These are phyloP conservation scores for Tragelaphus strepsiceros DNA, from an alignment of 2,113 vertebrate genomes.

Conservation along the genomic window DNA sequence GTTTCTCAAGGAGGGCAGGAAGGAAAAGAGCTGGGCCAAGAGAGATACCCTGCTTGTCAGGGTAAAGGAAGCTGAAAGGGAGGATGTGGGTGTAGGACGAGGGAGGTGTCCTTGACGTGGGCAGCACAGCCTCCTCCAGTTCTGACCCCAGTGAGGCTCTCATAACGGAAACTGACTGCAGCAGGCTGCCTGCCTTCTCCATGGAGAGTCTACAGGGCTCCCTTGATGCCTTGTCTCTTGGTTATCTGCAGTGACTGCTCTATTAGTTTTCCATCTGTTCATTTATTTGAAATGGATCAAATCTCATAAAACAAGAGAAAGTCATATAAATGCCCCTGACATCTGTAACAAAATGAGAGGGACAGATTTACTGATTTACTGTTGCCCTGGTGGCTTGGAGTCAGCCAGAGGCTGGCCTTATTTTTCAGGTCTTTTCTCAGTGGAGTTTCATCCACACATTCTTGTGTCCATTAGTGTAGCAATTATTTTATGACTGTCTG, in stretches of 20 bases:
- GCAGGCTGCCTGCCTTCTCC: not conserved
- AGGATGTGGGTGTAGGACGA: not conserved
- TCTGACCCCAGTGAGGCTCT: not conserved
- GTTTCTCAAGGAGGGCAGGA: not conserved
- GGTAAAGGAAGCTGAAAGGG: not conserved
- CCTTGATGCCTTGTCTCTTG: not conserved
- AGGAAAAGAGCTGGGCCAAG: not conserved
- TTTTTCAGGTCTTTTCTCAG: not conserved
- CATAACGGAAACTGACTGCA: not conserved
- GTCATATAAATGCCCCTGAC: not conserved
- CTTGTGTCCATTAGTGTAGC: not conserved
- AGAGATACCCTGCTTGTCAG: not conserved
- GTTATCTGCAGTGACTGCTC: not conserved
- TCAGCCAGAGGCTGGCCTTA: not conserved
- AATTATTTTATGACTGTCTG: not conserved
- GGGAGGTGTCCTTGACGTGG: not conserved
- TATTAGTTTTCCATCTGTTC: slow-evolving; percentile 51
- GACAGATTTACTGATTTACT: not conserved
- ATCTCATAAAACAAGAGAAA: slow-evolving; percentile 25
- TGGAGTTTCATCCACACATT: not conserved
- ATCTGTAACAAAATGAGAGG: not conserved
- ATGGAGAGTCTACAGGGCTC: not conserved
- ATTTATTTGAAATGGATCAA: slow-evolving; percentile 37
- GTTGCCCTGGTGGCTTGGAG: not conserved
- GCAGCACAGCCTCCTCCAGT: too few species aligned